These are phyloP conservation scores for Danaus melanippus DNA, from an alignment of 1,140 invertebrate species.

Conservation along the genomic window DNA sequence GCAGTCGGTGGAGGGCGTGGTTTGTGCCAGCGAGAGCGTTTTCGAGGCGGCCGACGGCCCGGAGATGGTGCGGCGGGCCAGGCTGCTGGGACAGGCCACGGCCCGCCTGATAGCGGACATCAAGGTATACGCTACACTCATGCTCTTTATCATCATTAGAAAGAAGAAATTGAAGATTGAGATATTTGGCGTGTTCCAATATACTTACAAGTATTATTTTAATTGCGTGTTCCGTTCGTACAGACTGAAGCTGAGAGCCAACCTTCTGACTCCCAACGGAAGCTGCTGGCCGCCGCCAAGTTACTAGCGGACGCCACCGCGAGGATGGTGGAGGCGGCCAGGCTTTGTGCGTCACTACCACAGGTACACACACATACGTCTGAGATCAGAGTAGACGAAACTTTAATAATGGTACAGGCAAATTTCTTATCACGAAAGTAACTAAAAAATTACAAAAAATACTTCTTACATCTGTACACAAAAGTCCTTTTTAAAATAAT, in stretches of 20 bases:
- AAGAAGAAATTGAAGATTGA: no score
- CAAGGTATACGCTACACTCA: slow-evolving; percentile 72
- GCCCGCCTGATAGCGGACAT: slow-evolving; percentile 94
- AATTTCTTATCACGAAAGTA: no score
- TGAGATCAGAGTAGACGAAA: no score
- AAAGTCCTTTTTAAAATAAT: no score
- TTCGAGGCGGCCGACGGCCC: slow-evolving; percentile 88
- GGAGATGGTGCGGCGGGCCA: slow-evolving; percentile 96
- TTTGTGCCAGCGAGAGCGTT: slow-evolving; percentile 91
- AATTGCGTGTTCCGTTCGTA: slow-evolving; percentile 2
- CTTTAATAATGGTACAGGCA: no score
- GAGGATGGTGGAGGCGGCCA: slow-evolving; percentile 95
- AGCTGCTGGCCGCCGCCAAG: slow-evolving; percentile 93
- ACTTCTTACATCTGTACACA: no score
- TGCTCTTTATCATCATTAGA: background rate
- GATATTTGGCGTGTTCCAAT: no score
- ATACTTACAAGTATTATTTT: no score
- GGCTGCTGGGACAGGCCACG: slow-evolving; percentile 93
- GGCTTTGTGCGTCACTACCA: slow-evolving; percentile 71
- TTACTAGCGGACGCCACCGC: slow-evolving; percentile 96
- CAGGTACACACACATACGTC: slow-evolving; percentile 34
- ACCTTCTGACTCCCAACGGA: slow-evolving; percentile 88
- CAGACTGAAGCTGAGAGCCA: slow-evolving; percentile 90
- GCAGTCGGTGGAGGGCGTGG: slow-evolving; percentile 90
- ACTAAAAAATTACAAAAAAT: no score